A percentile compares a stretch with the other conserved stretches of the same genome.
Conservation (phyloP, 2,113 vertebrate species). For the Scalopus aquaticus region DNA sequence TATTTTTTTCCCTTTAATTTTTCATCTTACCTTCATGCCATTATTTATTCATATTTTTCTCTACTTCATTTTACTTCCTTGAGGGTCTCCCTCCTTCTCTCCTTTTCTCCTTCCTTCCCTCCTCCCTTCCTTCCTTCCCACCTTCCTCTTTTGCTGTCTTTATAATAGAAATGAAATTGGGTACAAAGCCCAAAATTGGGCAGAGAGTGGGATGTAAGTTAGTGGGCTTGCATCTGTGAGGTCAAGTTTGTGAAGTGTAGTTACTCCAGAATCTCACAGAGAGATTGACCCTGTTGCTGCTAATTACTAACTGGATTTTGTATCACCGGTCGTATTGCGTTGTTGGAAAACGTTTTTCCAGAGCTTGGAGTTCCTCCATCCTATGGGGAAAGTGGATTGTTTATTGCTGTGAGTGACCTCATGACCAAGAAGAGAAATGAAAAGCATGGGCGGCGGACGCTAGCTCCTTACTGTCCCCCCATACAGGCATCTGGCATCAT, state of each 20-base stretch:
- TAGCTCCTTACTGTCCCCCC: too few species aligned
- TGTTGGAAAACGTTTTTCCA: not conserved
- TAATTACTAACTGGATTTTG: not conserved
- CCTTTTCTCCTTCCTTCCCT: accelerated
- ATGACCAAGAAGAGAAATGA: not conserved
- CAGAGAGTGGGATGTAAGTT: not conserved
- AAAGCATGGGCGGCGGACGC: not conserved
- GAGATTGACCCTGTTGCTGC: not conserved
- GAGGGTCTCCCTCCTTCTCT: not conserved
- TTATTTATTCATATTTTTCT: not conserved
- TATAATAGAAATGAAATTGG: not conserved
- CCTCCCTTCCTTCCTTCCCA: too few species aligned
- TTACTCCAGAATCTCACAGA: not conserved
- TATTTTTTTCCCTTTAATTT: not conserved
- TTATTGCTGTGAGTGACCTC: not conserved
- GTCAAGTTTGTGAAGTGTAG: not conserved
- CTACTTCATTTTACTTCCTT: not conserved
- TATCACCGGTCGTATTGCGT: too few species aligned
- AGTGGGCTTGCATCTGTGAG: not conserved
- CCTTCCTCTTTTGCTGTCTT: not conserved
- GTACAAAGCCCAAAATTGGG: not conserved
- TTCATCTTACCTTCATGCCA: not conserved
- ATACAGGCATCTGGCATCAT: not conserved
- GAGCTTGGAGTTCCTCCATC: not conserved
- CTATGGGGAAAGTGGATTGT: not conserved